These are phyloP conservation scores for Liolophura sinensis DNA, from an alignment of 1,140 invertebrate species.

Conservation along the genomic window DNA sequence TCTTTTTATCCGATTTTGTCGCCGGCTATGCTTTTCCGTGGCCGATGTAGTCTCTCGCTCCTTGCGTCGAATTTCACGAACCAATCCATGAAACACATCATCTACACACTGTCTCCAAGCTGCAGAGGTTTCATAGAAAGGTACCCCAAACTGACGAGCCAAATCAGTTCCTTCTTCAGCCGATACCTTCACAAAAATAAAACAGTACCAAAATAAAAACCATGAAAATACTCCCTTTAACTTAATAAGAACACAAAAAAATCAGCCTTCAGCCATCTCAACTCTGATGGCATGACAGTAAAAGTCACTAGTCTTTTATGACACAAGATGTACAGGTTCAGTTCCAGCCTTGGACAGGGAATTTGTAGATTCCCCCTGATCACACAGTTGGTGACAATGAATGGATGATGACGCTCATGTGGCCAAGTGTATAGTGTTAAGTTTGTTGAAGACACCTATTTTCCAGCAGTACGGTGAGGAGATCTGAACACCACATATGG, in stretches of 20 bases:
- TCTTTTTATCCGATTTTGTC: constrained; percentile 17
- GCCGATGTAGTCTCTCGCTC: constrained; percentile 35
- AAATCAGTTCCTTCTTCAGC: constrained; percentile 70
- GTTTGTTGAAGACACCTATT: too few relatives aligned
- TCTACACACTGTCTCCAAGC: constrained; percentile 50
- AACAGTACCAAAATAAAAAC: constrained; percentile 7
- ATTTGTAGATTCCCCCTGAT: too few relatives aligned
- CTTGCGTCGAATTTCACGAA: constrained; percentile 54
- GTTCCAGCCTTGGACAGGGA: too few relatives aligned
- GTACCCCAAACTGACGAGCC: constrained; percentile 43
- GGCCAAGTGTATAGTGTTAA: too few relatives aligned
- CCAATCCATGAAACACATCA: constrained; percentile 57
- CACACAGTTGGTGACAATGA: too few relatives aligned
- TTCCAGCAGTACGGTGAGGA: too few relatives aligned
- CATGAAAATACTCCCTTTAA: neutral
- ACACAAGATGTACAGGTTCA: too few relatives aligned
- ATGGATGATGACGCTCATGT: too few relatives aligned
- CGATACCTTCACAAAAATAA: constrained; percentile 65
- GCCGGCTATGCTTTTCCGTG: constrained; percentile 22
- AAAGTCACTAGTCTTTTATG: too few relatives aligned
- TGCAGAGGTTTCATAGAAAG: constrained; percentile 53
- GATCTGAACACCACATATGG: too few relatives aligned
- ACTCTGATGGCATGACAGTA: too few relatives aligned
- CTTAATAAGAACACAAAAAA: neutral
- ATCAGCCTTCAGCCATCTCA: neutral